Percentiles rank a stretch among this genome's conserved stretches.
phyloP scores from a whole-genome alignment of 2,797 vertebrate genomes.

The Mus minutoides region DNA sequence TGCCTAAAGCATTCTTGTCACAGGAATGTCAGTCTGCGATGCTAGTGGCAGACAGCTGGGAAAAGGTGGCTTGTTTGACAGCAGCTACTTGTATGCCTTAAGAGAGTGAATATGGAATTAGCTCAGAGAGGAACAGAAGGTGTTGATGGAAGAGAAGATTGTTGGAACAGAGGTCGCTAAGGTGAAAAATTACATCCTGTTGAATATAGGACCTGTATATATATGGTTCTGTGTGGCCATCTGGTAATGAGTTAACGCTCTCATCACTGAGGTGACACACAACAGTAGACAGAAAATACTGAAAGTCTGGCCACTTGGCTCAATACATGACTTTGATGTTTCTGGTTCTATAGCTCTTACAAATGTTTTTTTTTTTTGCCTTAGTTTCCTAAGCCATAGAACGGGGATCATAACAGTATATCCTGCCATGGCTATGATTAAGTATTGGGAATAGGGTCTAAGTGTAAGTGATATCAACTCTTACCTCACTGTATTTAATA shows the following conservation, averaged over 20 bases:
- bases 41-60: background rate
- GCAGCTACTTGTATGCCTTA: background rate
- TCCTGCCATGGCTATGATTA: background rate
- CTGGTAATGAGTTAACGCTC: background rate
- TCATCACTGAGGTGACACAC: background rate
- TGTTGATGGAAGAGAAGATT: background rate
- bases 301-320: background rate
- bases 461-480: background rate
- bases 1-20: background rate
- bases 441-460: background rate
- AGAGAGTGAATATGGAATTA: background rate
- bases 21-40: background rate
- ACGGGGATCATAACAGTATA: background rate
- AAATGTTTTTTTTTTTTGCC: background rate
- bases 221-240: background rate
- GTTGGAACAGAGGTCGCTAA: background rate
- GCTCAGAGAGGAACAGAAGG: background rate
- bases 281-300: background rate
- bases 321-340: background rate
- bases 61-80: background rate
- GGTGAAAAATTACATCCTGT: background rate
- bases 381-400: conserved; percentile 49
- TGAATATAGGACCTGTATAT: background rate
- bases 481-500: conserved; percentile 57
- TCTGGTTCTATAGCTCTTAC: background rate